Evolutionary conservation across 2,888 invertebrate species (phyloP).

Genomic region (Conchocele bisecta): DNA sequence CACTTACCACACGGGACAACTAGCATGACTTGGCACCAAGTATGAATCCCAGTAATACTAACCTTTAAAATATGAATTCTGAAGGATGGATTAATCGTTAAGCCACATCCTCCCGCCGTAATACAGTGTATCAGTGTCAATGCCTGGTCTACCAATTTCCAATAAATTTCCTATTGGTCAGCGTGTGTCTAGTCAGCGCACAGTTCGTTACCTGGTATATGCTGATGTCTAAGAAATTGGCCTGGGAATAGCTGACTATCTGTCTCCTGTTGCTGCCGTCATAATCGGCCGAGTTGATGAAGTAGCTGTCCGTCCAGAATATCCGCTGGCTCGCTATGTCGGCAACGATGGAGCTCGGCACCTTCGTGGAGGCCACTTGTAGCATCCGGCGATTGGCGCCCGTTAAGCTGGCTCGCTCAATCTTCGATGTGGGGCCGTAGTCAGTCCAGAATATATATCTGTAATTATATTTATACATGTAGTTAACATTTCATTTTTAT

Average conservation of each 20-base stretch:
- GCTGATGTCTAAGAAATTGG: slow-evolving; percentile 37
- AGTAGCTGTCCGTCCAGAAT: slow-evolving; percentile 45
- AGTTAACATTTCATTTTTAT: no score
- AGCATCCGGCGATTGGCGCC: slow-evolving; percentile 27
- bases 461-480: no score
- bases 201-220: slow-evolving; percentile 29
- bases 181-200: no score
- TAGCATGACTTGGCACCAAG: no score
- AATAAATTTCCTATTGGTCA: neutral
- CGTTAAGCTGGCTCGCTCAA: slow-evolving; percentile 40
- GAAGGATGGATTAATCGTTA: no score
- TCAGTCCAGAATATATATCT: slow-evolving; percentile 60
- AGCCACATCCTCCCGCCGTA: no score
- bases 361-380: neutral
- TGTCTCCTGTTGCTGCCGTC: slow-evolving; percentile 32
- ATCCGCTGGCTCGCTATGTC: slow-evolving; percentile 31
- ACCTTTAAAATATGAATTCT: no score
- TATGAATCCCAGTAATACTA: no score
- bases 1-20: no score
- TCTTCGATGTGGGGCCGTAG: slow-evolving; percentile 10
- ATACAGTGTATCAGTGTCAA: no score
- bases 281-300: slow-evolving; percentile 34
- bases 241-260: slow-evolving; percentile 17
- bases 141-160: no score
- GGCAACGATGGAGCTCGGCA: slow-evolving; percentile 32